Evolutionary conservation across 2,797 vertebrate species (phyloP).

Genomic region (Poecilia velifera): DNA sequence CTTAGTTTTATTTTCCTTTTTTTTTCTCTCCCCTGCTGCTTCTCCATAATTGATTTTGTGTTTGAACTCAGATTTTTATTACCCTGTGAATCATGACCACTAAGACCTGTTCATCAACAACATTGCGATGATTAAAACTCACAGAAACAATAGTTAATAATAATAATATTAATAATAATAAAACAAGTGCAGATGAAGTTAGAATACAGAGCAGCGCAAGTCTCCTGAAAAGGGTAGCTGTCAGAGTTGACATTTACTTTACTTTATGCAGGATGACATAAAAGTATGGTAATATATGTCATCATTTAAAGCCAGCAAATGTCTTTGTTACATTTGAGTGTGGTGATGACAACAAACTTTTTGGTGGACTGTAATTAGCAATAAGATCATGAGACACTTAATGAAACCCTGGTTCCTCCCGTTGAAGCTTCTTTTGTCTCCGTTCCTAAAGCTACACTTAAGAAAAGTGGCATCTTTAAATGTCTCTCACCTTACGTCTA

Average conservation of each 20-base stretch:
- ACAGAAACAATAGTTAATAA: slow-evolving; percentile 33
- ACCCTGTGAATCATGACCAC: slow-evolving; percentile 44
- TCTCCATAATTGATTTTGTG: slow-evolving; percentile 55
- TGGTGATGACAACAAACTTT: slow-evolving; percentile 21
- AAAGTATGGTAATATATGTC: background rate
- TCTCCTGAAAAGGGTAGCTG: background rate
- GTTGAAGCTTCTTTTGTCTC: background rate
- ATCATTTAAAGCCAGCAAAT: slow-evolving; percentile 2
- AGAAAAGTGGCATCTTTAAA: slow-evolving; percentile 5
- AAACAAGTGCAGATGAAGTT: slow-evolving; percentile 35
- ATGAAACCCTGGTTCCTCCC: slow-evolving; percentile 21
- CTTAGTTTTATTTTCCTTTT: slow-evolving; percentile 7
- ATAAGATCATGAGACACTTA: slow-evolving; percentile 9
- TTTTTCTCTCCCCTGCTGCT: background rate
- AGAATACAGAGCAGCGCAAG: slow-evolving; percentile 7
- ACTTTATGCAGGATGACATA: background rate
- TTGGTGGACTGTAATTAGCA: slow-evolving; percentile 7
- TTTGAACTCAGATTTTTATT: slow-evolving; percentile 38
- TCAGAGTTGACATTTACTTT: background rate
- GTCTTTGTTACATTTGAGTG: slow-evolving; percentile 12
- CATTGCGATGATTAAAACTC: slow-evolving; percentile 25
- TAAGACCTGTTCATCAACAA: slow-evolving; percentile 35
- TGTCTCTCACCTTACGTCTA: slow-evolving; percentile 91
- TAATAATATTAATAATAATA: background rate
- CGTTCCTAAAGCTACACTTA: slow-evolving; percentile 9